Base-by-base conservation (phyloP, 2,113 vertebrate genomes). In the Lethenteron camtschaticum region DNA sequence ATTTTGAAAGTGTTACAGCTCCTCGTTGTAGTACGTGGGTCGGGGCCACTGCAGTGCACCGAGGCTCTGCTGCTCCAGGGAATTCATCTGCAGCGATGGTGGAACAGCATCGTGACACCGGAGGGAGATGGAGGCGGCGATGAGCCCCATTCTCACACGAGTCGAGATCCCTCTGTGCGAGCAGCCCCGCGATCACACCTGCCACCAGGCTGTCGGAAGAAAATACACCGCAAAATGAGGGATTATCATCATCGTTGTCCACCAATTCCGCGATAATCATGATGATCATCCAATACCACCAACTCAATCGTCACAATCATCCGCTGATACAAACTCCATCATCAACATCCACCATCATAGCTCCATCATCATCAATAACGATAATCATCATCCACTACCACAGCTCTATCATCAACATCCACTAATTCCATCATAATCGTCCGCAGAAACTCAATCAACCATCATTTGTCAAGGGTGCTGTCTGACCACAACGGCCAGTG, bases 111-210 rank as follows among this genome's bases (percentile, higher is more conserved):
- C 81, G 0, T 71, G 80, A 55, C 85, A 85, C 11, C 73, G 59
- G 71, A 90, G 78, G 12, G 83, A 83, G 69, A 83, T 73, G 6
- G 74, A 76, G 16, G 86, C 85, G 57, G 86, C 82, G 16, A 85
- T 75, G 5, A 90, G 81, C 10, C 82, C 82, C 82, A 87, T 84
- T 66, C 73, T 74, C 63, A 85, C 89, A 89, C 72, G 73, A 79
- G 69, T 84, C 77, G 3, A 84, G 83, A 74, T 85, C 79, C 8
- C 75, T 72, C 4, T 75, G 73, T 70, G 79, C 79, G 4, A 88
- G 75, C 9, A 87, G 78, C 13, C 88, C 89, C 3, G 82, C 79
- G 11, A 90, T 84, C 14, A 90, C 73, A 16, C 82, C 86, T 20
- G 85, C 85, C 74, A 85, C 83, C 73, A 92, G 77, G 76, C 89